Conservation (phyloP, 2,888 invertebrate genomes). For the Ceraclea dissimilis region DNA sequence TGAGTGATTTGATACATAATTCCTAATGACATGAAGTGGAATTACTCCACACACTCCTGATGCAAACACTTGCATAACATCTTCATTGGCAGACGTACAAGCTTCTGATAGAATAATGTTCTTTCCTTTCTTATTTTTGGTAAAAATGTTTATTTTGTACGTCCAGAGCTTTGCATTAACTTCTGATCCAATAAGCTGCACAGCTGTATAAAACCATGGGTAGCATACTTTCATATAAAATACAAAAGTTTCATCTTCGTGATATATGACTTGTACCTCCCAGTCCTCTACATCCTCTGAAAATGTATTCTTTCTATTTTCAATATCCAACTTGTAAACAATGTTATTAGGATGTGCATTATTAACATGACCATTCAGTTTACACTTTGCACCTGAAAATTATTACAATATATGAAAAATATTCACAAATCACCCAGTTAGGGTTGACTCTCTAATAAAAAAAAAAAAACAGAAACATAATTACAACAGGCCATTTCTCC, state of each 20-base stretch:
- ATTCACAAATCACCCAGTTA: too few species aligned
- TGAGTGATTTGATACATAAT: not conserved
- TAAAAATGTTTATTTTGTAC: slow-evolving; percentile 8
- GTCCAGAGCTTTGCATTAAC: not conserved
- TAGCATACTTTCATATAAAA: not conserved
- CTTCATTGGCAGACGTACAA: not conserved
- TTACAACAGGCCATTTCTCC: too few species aligned
- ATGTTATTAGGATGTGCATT: not conserved
- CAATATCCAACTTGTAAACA: not conserved
- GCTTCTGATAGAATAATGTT: not conserved
- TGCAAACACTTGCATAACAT: not conserved
- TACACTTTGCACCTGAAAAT: not conserved
- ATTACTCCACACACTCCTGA: slow-evolving; percentile 3
- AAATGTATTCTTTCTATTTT: not conserved
- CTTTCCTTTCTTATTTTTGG: not conserved
- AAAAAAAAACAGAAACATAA: too few species aligned
- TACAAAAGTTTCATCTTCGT: not conserved
- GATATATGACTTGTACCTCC: not conserved
- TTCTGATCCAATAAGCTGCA: slow-evolving; percentile 3
- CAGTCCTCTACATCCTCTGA: not conserved
- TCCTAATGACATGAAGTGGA: slow-evolving; percentile 3
- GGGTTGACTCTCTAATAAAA: too few species aligned
- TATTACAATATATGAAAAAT: too few species aligned
- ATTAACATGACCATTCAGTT: not conserved
- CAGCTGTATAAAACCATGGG: slow-evolving; percentile 1